Base-by-base conservation (phyloP, 2,888 invertebrate species). In the Rhorus exstirpatorius region DNA sequence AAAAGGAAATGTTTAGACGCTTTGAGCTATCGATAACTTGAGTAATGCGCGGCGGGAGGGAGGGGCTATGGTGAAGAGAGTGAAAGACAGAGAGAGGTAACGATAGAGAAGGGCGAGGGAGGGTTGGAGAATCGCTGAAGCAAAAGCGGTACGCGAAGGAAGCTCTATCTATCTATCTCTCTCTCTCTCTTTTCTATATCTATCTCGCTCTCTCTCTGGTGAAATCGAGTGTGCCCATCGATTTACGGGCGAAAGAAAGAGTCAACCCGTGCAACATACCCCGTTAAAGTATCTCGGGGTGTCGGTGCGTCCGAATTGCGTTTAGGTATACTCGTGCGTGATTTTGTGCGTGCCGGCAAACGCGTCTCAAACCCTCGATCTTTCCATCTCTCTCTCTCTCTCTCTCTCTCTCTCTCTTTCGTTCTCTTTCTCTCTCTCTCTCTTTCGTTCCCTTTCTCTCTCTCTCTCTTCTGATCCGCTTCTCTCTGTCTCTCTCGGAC, bases 161-260 rank as follows among this genome's bases (percentile, higher is more conserved):
- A 68, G 60, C 31, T 75, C 41, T 75, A 24, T 75, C 75, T 35
- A 46, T 72, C 60, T 49, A n/a, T 61, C 61, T 72, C 38, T 60
- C 26, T 65, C 31, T 67, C 55, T 24, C 31, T 60, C n/a, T 60
- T 31, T 10, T 31, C 58, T 26, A 58, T 58, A 44, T 68, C 67
- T 51, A 35, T 78, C 51, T 68, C 71, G 49, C 71, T 19, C 35
- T 60, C 38, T 38, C 71, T 58, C 58, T 84, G 87, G 90, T 88
- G 89, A 90, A 88, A 90, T 87, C 88, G 85, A 87, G 88, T 89
- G 89, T 88, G 89, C 83, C 88, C 90, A 90, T 89, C 88, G 90
- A 90, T 89, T 90, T 88, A 87, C 87, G 86, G 67, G 79, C 83
- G 85, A 86, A 85, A 86, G 83, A 85, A 85, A 86, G 86, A 83